Percentiles rank a stretch among this genome's conserved stretches.
These are phyloP conservation scores for Lutjanus argentimaculatus DNA, from an alignment of 2,797 vertebrate genomes.

Conservation along the genomic window DNA sequence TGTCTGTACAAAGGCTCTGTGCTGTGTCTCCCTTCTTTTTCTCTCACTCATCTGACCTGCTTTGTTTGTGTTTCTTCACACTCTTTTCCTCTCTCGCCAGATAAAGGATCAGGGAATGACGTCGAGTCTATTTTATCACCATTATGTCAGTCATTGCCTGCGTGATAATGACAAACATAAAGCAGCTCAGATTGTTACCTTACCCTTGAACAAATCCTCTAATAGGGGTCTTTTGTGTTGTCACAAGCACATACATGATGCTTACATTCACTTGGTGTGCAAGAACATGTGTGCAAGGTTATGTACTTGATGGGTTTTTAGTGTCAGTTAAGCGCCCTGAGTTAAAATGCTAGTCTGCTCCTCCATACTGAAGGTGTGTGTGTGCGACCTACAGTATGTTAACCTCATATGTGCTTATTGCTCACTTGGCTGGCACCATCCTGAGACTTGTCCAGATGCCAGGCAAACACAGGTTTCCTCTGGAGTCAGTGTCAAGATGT, in stretches of 20 bases:
- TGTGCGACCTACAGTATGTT: not conserved
- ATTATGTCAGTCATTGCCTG: slow-evolving; percentile 19
- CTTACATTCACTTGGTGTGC: not conserved
- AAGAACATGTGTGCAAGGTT: not conserved
- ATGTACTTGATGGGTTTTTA: not conserved
- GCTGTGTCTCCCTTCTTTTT: slow-evolving; percentile 9
- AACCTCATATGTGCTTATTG: slow-evolving; percentile 20
- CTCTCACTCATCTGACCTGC: not conserved
- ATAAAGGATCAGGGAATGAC: slow-evolving; percentile 1
- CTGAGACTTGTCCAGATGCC: slow-evolving; percentile 68
- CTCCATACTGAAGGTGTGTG: not conserved
- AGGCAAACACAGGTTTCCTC: slow-evolving; percentile 68
- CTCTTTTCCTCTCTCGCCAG: slow-evolving; percentile 23
- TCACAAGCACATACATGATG: not conserved
- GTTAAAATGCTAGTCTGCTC: too few species aligned
- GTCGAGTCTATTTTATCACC: not conserved
- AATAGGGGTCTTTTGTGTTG: slow-evolving; percentile 16
- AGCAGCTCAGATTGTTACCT: slow-evolving; percentile 12
- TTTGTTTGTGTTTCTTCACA: slow-evolving; percentile 26
- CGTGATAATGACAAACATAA: slow-evolving; percentile 30
- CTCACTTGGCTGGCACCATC: slow-evolving; percentile 62
- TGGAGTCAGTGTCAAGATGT: slow-evolving; percentile 27
- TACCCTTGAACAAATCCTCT: slow-evolving; percentile 33
- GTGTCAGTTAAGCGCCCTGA: not conserved
- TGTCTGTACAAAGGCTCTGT: slow-evolving; percentile 54